These are phyloP conservation scores for Trissonchulus latispiculum DNA, from an alignment of 2,888 invertebrate genomes.

Conservation along the genomic window DNA sequence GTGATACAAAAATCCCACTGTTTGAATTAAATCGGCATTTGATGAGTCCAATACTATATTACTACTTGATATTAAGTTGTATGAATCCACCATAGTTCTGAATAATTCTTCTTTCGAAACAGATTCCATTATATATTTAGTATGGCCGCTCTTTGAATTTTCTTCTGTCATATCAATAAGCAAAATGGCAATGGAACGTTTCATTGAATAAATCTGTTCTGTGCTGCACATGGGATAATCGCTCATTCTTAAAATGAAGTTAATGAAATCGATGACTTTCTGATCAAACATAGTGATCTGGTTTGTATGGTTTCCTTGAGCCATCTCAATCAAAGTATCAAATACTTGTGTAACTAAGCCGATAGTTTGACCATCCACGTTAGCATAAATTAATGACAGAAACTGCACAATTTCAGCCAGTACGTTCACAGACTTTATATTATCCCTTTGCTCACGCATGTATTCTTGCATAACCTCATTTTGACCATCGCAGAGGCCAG, in stretches of 20 bases:
- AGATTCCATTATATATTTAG: conserved; percentile 42
- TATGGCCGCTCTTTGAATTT: conserved; percentile 35
- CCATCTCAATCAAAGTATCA: conserved; percentile 43
- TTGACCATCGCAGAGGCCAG: conserved; percentile 46
- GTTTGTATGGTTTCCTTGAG: conserved; percentile 43
- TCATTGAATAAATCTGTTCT: conserved; percentile 38
- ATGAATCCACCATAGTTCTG: conserved; percentile 39
- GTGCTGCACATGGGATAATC: conserved; percentile 37
- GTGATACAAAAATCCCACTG: conserved; percentile 45
- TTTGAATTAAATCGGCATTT: conserved; percentile 31
- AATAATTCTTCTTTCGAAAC: conserved; percentile 39
- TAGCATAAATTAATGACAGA: conserved; percentile 42
- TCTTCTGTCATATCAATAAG: conserved; percentile 43
- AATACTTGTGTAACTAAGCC: conserved; percentile 42
- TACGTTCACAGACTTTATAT: conserved; percentile 46
- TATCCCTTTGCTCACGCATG: conserved; percentile 45
- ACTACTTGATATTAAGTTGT: conserved; percentile 29
- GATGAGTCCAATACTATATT: conserved; percentile 1
- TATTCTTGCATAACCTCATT: conserved; percentile 43
- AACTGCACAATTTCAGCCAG: conserved; percentile 44
- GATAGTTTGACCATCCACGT: conserved; percentile 39
- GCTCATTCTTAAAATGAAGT: conserved; percentile 43
- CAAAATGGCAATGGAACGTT: conserved; percentile 39
- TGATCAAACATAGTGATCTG: conserved; percentile 45
- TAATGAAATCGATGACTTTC: conserved; percentile 44